Base-by-base conservation (phyloP, 2,888 invertebrate species). In the Phaedon cochleariae region DNA sequence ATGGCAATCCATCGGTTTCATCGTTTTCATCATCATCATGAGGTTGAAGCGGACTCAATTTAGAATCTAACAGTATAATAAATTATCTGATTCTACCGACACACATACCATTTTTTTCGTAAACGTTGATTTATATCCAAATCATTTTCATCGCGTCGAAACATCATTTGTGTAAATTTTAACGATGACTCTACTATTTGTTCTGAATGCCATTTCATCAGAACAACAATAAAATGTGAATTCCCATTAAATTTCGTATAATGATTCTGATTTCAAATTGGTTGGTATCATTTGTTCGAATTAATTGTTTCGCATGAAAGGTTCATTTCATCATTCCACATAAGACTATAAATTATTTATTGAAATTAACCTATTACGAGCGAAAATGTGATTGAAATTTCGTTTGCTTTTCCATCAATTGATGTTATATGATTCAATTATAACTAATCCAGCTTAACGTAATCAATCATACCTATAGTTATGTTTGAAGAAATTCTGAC, bases 301-400 rank as follows among this genome's bases (percentile, higher is more conserved):
- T 65, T 59, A 62, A 62, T 62, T 5, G 57, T 46, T 58, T 22
- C 12, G 53, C 58, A 62, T 59, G 65, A 65, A 61, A 65, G 65
- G 65, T 55, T 51, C 58, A 58, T 65, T 62, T 62, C 53, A 65
- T 65, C 60, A 65, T 63, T 65, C 46, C 51, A 59, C 48, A 59
- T 49, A 54, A 65, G 63, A 63, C 59, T 64, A 59, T 68, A 68
- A 68, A 68, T 68, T 68, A 68, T 68, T 62, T 46, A 65, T 68
- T 60, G 63, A 54, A 65, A 65, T 65, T 68, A 60, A 59, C 65
- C 65, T 52, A 61, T 68, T 65, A 65, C 62, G 55, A 17, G 17
- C 55, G n/a, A 6, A 41, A 4, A 4, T 45, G 17, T 45, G 55
- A 57, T 57, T 15, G n/a, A n/a, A 22, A 51, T 26, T 21, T 12